phyloP scores from a whole-genome alignment of 2,888 invertebrate genomes.

The Drosophila eohydei region DNA sequence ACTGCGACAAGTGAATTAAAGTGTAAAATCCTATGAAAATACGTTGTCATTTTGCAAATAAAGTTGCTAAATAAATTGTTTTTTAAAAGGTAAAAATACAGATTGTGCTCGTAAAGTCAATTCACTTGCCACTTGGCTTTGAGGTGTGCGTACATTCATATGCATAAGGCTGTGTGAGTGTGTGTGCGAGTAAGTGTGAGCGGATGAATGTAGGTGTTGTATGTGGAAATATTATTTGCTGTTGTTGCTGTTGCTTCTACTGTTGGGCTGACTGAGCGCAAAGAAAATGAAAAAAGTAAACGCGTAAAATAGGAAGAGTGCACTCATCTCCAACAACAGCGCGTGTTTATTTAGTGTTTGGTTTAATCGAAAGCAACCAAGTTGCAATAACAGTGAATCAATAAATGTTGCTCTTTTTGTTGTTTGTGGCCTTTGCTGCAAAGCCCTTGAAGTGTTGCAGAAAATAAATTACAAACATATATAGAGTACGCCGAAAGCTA shows the following conservation, averaged over 20 bases:
- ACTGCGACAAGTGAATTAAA: constrained; percentile 56
- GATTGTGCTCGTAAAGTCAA: constrained; percentile 17
- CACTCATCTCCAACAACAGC: constrained; percentile 50
- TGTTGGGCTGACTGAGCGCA: constrained; percentile 42
- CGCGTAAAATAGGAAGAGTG: constrained; percentile 44
- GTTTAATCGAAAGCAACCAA: constrained; percentile 49
- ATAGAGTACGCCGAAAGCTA: constrained; percentile 18
- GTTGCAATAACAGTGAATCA: constrained; percentile 66
- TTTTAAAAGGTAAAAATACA: constrained; percentile 47
- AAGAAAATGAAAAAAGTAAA: constrained; percentile 50
- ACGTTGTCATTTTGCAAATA: constrained; percentile 43
- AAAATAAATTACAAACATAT: constrained; percentile 29
- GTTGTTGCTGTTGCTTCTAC: constrained; percentile 6
- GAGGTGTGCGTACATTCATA: constrained; percentile 33
- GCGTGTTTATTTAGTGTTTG: constrained; percentile 60
- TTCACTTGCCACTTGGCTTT: constrained; percentile 26
- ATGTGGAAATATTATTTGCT: constrained; percentile 50
- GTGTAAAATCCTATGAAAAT: constrained; percentile 47
- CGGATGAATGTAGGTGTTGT: constrained; percentile 33
- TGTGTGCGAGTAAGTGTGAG: constrained; percentile 14
- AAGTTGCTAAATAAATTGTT: constrained; percentile 54
- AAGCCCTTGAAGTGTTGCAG: constrained; percentile 65
- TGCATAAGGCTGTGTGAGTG: constrained; percentile 24
- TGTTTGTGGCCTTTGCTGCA: constrained; percentile 21
- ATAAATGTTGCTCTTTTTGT: constrained; percentile 44